phyloP scores from a whole-genome alignment of 2,113 vertebrate species.

The Tympanuchus pallidicinctus region DNA sequence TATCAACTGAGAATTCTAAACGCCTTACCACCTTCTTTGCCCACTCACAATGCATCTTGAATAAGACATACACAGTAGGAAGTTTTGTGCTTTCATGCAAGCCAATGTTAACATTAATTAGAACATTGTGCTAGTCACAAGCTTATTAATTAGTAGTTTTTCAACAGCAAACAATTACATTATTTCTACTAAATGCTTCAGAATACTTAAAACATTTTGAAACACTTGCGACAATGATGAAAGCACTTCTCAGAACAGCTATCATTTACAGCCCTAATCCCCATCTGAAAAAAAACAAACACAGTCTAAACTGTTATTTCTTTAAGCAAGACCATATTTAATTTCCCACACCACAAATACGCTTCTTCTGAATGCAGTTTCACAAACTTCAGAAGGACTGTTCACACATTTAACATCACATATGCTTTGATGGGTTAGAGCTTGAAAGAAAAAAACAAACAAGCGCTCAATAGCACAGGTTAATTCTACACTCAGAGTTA shows the following conservation, averaged over 20 bases:
- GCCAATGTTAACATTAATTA: background rate
- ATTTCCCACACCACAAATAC: background rate
- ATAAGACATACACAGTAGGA: background rate
- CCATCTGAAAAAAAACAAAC: background rate
- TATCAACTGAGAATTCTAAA: background rate
- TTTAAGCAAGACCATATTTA: background rate
- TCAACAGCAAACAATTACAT: background rate
- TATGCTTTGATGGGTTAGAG: background rate
- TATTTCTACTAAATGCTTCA: background rate
- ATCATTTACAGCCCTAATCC: background rate
- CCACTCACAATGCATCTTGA: background rate
- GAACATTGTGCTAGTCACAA: background rate
- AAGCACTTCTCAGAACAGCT: background rate
- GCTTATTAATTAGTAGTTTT: background rate
- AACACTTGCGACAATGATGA: background rate
- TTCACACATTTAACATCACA: background rate
- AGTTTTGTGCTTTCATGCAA: background rate
- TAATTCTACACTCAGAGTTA: background rate
- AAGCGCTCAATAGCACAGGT: background rate
- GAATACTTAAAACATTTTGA: background rate
- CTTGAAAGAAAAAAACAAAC: background rate
- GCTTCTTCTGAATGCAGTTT: background rate
- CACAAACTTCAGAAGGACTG: background rate
- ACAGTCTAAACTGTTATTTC: background rate
- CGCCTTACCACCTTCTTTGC: background rate